These are phyloP conservation scores for Salvelinus namaycush DNA, from an alignment of 2,113 vertebrate genomes.

Conservation along the genomic window DNA sequence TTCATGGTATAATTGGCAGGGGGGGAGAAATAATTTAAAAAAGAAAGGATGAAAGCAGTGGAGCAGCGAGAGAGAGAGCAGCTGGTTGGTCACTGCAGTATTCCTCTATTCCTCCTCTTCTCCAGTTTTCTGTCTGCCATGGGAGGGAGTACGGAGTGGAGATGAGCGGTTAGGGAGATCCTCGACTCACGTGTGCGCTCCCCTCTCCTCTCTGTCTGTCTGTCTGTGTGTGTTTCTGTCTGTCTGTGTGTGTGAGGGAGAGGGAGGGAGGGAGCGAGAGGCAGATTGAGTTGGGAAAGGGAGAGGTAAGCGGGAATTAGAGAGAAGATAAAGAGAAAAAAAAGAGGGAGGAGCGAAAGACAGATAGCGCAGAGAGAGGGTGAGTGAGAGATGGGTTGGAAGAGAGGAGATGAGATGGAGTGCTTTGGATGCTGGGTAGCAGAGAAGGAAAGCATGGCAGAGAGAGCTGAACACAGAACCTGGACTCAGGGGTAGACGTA, in stretches of 20 bases:
- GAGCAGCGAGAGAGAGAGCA: slow-evolving; percentile 38
- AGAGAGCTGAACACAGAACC: slow-evolving; percentile 21
- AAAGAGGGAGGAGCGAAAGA: slow-evolving; percentile 14
- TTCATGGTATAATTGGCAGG: slow-evolving; percentile 69
- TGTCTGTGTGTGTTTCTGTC: slow-evolving; percentile 50
- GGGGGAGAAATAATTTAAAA: slow-evolving; percentile 38
- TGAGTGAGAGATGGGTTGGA: slow-evolving; percentile 27
- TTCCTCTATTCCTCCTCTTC: slow-evolving; percentile 56
- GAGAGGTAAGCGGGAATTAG: slow-evolving; percentile 15
- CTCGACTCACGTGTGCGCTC: slow-evolving; percentile 68
- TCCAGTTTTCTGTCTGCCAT: slow-evolving; percentile 44
- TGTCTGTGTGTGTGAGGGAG: slow-evolving; percentile 37
- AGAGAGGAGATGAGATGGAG: slow-evolving; percentile 5
- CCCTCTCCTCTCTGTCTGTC: slow-evolving; percentile 53
- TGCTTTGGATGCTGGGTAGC: too few relatives aligned
- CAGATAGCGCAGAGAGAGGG: slow-evolving; percentile 10
- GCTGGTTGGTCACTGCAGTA: slow-evolving; percentile 65
- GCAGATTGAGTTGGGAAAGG: slow-evolving; percentile 15
- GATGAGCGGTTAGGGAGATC: slow-evolving; percentile 63
- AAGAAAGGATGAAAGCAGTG: slow-evolving; percentile 53
- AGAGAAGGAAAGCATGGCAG: not conserved
- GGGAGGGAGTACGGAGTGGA: slow-evolving; percentile 13
- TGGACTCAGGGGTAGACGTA: too few relatives aligned
- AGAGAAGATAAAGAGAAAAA: slow-evolving; percentile 10
- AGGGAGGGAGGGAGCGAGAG: slow-evolving; percentile 37